Evolutionary conservation across 2,113 vertebrate species (phyloP), one percentile per base, ranked within the genome.

Genomic region (Xenopus borealis): DNA sequence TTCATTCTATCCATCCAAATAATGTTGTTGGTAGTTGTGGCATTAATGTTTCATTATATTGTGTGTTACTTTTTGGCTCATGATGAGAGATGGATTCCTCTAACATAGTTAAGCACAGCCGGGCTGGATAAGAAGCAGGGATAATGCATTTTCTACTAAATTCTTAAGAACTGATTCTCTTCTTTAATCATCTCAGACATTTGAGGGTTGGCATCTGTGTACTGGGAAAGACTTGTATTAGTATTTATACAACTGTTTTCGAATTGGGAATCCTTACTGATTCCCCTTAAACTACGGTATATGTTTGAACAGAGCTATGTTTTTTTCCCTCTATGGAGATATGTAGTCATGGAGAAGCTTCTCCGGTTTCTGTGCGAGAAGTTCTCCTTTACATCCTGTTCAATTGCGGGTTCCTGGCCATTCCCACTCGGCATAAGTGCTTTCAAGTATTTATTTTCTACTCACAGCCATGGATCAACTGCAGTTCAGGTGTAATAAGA

Each of bases 131-230:
- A 69, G 66, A 69, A 50, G 44, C 66, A 13, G 65, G 33, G 66
- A 69, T 69, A 75, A 69, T 63, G 66, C 58, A 62, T 27, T 58
- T 64, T 77, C 50, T 69, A 55, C 57, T 66, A 45, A 27, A 75
- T 62, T 47, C 57, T 44, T 69, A 76, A 14, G 58, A 52, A 76
- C 74, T 55, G 74, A 77, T 23, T 70, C 59, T 12, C 47, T 19
- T 62, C 52, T 77, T 77, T 77, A 77, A 77, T 77, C 67, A 76
- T 70, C 67, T 70, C 61, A 57, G 67, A 70, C 74, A 70, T 70
- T 77, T 77, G 61, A 77, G 30, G 27, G 74, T 64, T 70, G 74
- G 74, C 74, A 77, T 50, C 73, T 69, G 73, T 66, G 13, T 75
- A 67, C 66, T 69, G 58, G 66, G 66, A 46, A 55, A 68, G 19